Conservation (phyloP, 2,888 invertebrate genomes). For the Tetanocera ferruginea region DNA sequence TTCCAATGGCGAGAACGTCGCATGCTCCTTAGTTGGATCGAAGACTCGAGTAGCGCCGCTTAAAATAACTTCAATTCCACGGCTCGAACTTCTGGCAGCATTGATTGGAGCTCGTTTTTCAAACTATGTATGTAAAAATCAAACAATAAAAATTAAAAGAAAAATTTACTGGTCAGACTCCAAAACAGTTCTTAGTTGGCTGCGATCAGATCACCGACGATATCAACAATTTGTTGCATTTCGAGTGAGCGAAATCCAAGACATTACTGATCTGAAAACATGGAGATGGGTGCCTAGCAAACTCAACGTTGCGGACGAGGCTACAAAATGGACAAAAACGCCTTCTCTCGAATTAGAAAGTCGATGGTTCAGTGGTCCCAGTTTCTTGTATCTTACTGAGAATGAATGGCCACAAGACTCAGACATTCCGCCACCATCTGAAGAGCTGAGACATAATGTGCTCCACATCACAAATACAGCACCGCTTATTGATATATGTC, state of each 20-base stretch:
- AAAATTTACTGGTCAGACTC: conserved; percentile 3
- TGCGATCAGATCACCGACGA: too few relatives aligned
- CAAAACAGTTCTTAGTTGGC: not conserved
- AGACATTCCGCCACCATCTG: not conserved
- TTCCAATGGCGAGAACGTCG: not conserved
- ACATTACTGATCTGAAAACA: not conserved
- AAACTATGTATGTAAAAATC: not conserved
- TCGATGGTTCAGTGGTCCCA: conserved; percentile 27
- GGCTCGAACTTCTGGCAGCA: not conserved
- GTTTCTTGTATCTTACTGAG: conserved; percentile 22
- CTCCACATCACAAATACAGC: not conserved
- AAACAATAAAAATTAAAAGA: not conserved
- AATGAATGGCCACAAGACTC: conserved; percentile 12
- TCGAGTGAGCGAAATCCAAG: conserved; percentile 41
- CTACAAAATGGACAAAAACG: conserved; percentile 33
- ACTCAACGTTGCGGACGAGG: conserved; percentile 40
- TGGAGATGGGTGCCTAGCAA: conserved; percentile 38
- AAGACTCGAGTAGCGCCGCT: not conserved
- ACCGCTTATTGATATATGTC: not conserved
- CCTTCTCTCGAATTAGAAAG: not conserved
- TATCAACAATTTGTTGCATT: not conserved
- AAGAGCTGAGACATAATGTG: conserved; percentile 7
- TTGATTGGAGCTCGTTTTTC: conserved; percentile 1
- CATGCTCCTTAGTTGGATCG: not conserved
- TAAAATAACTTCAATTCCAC: not conserved